These are phyloP conservation scores for Nephila pilipes DNA, from an alignment of 1,140 invertebrate genomes.

Conservation along the genomic window DNA sequence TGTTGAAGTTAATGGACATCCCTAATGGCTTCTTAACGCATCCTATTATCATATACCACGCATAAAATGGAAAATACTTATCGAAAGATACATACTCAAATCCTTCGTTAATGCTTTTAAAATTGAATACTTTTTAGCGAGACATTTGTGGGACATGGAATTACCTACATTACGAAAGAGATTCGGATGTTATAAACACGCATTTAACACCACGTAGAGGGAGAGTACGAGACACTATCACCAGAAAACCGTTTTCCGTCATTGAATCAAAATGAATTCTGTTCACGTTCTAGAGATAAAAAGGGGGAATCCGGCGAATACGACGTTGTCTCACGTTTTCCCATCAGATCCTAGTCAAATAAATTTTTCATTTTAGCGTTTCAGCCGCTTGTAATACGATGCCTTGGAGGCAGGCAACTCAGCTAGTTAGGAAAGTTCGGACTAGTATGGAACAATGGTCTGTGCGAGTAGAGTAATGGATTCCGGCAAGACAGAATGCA, in stretches of 20 bases:
- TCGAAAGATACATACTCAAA: not conserved
- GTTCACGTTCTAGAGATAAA: not conserved
- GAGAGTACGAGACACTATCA: not conserved
- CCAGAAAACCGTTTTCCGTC: not conserved
- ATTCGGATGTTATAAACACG: not conserved
- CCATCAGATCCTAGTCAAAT: slow-evolving; percentile 47
- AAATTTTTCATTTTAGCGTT: slow-evolving; percentile 45
- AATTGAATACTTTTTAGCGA: not conserved
- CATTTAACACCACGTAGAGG: not conserved
- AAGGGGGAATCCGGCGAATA: not conserved
- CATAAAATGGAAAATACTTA: not conserved
- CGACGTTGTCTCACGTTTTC: not conserved
- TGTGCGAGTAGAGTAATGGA: slow-evolving; percentile 12
- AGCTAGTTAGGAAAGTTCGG: slow-evolving; percentile 47
- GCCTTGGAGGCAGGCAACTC: slow-evolving; percentile 62
- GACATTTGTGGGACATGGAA: not conserved
- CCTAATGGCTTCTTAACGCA: slow-evolving; percentile 13
- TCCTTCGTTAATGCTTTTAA: not conserved
- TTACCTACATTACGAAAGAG: not conserved
- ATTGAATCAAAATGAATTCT: not conserved
- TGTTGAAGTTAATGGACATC: slow-evolving; percentile 5
- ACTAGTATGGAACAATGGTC: slow-evolving; percentile 50
- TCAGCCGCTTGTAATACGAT: slow-evolving; percentile 43
- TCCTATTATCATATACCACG: not conserved
- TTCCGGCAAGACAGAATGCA: slow-evolving; percentile 53